phyloP scores from a whole-genome alignment of 2,797 vertebrate genomes.

The Salmo trutta region DNA sequence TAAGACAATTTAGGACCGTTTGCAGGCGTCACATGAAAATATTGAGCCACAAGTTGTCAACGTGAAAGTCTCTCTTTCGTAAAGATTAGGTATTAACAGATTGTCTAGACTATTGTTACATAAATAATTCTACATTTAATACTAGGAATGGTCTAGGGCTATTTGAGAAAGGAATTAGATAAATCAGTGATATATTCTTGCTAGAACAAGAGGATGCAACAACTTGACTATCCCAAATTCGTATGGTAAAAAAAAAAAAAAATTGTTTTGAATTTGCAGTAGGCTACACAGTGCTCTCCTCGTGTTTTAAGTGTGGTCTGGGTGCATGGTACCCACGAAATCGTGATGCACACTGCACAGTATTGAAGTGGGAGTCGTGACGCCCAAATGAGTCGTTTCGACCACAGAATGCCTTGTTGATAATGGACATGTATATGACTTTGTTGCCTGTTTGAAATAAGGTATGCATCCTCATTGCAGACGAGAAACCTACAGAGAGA shows the following conservation, averaged over 20 bases:
- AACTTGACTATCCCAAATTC: too few species aligned
- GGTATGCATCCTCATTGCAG: not conserved
- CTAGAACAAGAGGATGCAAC: too few species aligned
- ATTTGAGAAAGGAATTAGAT: not conserved
- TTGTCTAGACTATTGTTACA: not conserved
- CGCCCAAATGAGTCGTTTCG: not conserved
- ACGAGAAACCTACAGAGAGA: not conserved
- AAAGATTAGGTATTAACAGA: not conserved
- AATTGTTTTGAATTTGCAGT: too few species aligned
- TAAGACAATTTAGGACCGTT: not conserved
- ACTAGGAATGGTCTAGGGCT: not conserved
- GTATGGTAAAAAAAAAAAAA: too few species aligned
- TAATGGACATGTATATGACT: not conserved
- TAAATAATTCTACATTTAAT: too few species aligned
- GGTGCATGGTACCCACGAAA: too few species aligned
- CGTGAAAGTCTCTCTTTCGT: not conserved
- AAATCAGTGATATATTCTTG: not conserved
- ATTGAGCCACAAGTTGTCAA: not conserved
- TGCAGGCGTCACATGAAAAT: not conserved
- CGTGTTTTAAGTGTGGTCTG: too few species aligned
- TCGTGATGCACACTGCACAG: too few species aligned
- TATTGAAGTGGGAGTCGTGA: not conserved
- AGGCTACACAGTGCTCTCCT: too few species aligned
- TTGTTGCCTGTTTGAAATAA: not conserved
- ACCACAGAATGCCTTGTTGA: not conserved